Evolutionary conservation across 1,140 invertebrate genomes (phyloP), one percentile per base, ranked within the genome.

Genomic region (Geopemphigus sp.): DNA sequence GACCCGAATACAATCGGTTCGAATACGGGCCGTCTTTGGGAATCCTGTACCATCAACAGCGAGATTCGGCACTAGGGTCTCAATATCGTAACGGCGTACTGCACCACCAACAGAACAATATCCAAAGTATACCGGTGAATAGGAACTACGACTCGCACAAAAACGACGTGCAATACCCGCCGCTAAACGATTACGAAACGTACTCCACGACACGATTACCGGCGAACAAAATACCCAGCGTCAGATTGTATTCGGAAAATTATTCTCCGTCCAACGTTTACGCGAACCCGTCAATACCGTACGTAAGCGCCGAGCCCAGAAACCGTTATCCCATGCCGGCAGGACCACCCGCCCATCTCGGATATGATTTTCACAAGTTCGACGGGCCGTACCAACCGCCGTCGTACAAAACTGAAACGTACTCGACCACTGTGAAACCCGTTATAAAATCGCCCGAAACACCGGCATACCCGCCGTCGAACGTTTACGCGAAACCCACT

Each of bases 91-190:
- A 22, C 5, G 74, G 74, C 19, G 14, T 50, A 26, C 73, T 76
- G 15, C 57, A 63, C 47, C 74, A 78, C 22, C 74, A 78, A 63
- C 57, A 78, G 61, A 78, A 78, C 14, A 63, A 63, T 63, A 63
- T 78, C 17, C 39, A 47, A 26, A 61, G 74, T 29, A 63, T 78
- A 61, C 74, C 74, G 26, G 45, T 78, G 0, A 78, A 78, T 50
- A 39, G 24, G 19, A 78, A 78, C 57, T 78, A 78, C 24, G 74
- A 78, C 11, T 78, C 74, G 50, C 74, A 78, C 50, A 78, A 78
- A 61, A 78, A 61, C 11, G 74, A 78, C 47, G 32, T 78, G 10
- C 74, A 78, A 54, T 78, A 78, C n/a, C 74, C 74, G 19, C 74
- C 74, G 17, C 10, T 78, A 5, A 78, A 19, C 29, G 74, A 78